A percentile compares a stretch with the other conserved stretches of the same genome.
Evolutionary conservation across 2,888 invertebrate genomes (phyloP).

Genomic region (Pinctada fucata): DNA sequence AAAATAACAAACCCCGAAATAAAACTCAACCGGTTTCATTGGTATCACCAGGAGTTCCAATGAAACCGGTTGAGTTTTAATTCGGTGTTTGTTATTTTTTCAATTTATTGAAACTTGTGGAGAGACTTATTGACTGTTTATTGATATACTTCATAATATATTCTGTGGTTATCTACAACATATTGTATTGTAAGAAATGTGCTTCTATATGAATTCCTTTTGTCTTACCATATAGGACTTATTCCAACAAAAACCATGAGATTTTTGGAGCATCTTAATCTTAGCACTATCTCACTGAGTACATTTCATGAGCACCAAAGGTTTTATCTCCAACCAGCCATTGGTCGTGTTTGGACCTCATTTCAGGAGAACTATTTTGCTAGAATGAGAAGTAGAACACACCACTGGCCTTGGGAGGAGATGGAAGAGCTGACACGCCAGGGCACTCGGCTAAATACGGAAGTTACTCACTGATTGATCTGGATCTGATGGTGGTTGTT

Average conservation of each 20-base stretch:
- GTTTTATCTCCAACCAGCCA: slow-evolving; percentile 12
- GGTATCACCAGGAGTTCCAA: no score
- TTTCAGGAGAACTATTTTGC: slow-evolving; percentile 5
- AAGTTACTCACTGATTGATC: slow-evolving; percentile 30
- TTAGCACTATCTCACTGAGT: slow-evolving; percentile 1
- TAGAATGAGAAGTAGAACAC: background rate
- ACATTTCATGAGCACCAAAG: slow-evolving; percentile 14
- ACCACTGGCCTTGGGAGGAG: slow-evolving; percentile 23
- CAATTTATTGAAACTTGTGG: no score
- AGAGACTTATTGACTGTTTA: no score
- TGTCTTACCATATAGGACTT: background rate
- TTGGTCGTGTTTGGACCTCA: slow-evolving; percentile 1
- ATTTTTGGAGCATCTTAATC: slow-evolving; percentile 5
- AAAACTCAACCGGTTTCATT: no score
- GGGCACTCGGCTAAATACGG: no score
- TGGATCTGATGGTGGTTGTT: slow-evolving; percentile 20
- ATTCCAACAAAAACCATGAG: slow-evolving; percentile 9
- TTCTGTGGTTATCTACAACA: no score
- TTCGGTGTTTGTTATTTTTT: no score
- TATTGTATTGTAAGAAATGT: no score
- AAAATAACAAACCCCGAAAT: no score
- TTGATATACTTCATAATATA: no score
- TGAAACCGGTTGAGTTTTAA: no score
- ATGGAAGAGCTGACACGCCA: slow-evolving; percentile 35
- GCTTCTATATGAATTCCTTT: no score